phyloP scores from a whole-genome alignment of 2,797 vertebrate species.

The Diplodus puntazzo region DNA sequence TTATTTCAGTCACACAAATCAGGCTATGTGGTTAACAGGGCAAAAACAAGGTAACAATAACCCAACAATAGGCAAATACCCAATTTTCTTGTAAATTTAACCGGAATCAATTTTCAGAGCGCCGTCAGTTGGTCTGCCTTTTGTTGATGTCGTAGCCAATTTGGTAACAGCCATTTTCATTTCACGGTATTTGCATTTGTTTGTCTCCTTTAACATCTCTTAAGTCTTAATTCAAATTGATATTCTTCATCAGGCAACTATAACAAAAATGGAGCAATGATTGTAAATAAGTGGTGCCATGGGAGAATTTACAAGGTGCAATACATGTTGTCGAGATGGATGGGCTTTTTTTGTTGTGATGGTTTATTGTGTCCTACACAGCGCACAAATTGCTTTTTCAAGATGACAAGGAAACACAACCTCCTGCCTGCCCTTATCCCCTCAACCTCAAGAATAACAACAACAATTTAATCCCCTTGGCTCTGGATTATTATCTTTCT shows the following conservation, averaged over 20 bases:
- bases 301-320: constrained; percentile 80
- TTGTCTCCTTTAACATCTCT: constrained; percentile 35
- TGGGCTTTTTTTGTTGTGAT: constrained; percentile 47
- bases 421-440: constrained; percentile 41
- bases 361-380: constrained; percentile 71
- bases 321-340: constrained; percentile 75
- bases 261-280: constrained; percentile 48
- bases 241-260: constrained; percentile 38
- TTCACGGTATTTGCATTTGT: constrained; percentile 56
- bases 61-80: constrained; percentile 57
- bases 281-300: constrained; percentile 47
- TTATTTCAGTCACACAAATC: constrained; percentile 68
- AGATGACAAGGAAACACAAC: constrained; percentile 64
- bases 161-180: constrained; percentile 48
- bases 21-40: constrained; percentile 26
- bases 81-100: constrained; percentile 58
- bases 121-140: constrained; percentile 34
- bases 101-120: constrained; percentile 59
- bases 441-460: constrained; percentile 50
- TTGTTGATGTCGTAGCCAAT: constrained; percentile 39
- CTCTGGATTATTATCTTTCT: constrained; percentile 67
- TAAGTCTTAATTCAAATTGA: constrained; percentile 46
- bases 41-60: constrained; percentile 46
- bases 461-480: constrained; percentile 75
- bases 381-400: constrained; percentile 65